A percentile compares a stretch with the other conserved stretches of the same genome.
Conservation (phyloP, 2,797 vertebrate genomes). For the Nannoperca australis region DNA sequence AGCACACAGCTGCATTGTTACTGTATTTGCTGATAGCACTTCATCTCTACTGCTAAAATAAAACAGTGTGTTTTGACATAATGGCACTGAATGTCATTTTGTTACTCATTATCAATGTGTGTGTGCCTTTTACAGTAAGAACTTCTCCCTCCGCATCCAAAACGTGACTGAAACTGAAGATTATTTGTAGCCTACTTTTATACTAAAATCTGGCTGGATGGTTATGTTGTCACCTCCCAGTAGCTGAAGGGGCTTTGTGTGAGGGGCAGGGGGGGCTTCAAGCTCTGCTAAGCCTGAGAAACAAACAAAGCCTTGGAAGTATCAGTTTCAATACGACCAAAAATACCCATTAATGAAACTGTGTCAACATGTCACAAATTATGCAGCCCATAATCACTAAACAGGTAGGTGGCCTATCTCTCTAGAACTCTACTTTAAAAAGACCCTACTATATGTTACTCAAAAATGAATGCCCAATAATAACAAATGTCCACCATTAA, state of each 20-base stretch:
- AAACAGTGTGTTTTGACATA: no score
- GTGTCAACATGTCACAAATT: conserved; percentile 28
- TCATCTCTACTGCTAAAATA: neutral
- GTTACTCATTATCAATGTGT: no score
- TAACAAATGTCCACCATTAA: neutral
- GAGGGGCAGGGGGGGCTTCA: conserved; percentile 32
- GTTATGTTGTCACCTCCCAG: conserved; percentile 37
- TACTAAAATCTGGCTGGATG: conserved; percentile 53
- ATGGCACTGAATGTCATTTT: no score
- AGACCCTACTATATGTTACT: neutral
- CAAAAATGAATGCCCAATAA: conserved; percentile 1
- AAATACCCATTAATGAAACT: conserved; percentile 22
- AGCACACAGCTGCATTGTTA: neutral
- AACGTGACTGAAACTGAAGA: neutral
- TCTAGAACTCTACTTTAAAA: neutral
- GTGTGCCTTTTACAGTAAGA: neutral
- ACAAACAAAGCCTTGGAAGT: conserved; percentile 59
- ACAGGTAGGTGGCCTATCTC: neutral
- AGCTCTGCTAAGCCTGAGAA: conserved; percentile 49
- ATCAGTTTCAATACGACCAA: conserved; percentile 50
- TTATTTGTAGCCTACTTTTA: conserved; percentile 58
- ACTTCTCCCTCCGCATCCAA: neutral
- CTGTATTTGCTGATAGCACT: neutral
- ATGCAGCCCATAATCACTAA: neutral
- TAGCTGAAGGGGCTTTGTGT: conserved; percentile 30